Conservation (phyloP, 92 coral and sea anemone species). For the Siderastrea radians region DNA sequence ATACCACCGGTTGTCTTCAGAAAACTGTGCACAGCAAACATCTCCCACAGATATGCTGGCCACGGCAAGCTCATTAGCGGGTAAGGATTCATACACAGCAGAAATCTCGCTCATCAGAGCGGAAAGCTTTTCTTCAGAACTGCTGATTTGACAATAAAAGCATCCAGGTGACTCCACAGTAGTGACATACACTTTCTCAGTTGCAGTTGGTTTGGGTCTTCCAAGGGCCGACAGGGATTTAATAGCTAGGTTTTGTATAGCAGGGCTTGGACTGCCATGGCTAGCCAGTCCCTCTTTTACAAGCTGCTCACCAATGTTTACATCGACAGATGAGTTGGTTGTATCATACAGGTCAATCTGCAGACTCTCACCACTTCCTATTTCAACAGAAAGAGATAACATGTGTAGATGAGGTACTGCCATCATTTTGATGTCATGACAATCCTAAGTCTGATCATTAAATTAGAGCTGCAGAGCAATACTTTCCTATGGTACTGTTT, state of each 20-base stretch:
- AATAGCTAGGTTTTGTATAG: constrained; percentile 17
- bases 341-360: constrained; percentile 86
- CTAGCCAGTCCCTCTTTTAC: constrained; percentile 76
- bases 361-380: constrained; percentile 52
- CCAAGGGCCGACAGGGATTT: constrained; percentile 48
- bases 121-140: constrained; percentile 78
- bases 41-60: constrained; percentile 54
- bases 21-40: constrained; percentile 86
- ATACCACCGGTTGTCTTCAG: constrained; percentile 90
- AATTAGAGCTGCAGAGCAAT: no score
- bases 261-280: background rate
- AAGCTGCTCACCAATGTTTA: constrained; percentile 78
- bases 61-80: constrained; percentile 35
- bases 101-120: constrained; percentile 78
- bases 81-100: constrained; percentile 65
- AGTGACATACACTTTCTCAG: constrained; percentile 79
- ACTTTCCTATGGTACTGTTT: background rate
- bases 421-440: no score
- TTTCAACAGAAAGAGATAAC: background rate
- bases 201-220: constrained; percentile 40
- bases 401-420: background rate
- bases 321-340: constrained; percentile 74
- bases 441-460: no score
- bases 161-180: constrained; percentile 81
- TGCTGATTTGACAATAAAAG: constrained; percentile 86